A percentile compares a stretch with the other conserved stretches of the same genome.
Evolutionary conservation across 2,888 invertebrate species (phyloP).

Genomic region (Ormyrus nitidulus): DNA sequence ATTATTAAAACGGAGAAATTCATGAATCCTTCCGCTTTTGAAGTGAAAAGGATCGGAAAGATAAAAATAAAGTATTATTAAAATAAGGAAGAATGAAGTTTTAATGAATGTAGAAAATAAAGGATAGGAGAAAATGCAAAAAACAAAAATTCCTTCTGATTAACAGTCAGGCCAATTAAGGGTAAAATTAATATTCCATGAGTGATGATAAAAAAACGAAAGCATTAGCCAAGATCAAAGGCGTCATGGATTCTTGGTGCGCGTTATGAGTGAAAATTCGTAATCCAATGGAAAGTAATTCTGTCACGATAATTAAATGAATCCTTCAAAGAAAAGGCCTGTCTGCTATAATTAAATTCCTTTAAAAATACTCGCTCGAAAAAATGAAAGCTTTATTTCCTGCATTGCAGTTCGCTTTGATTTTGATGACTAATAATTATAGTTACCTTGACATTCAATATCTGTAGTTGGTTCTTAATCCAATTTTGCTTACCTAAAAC

Average conservation of each 20-base stretch:
- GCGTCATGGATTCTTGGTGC: conserved; percentile 14
- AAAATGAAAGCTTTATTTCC: conserved; percentile 2
- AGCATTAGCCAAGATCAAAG: conserved; percentile 37
- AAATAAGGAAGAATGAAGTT: too few species aligned
- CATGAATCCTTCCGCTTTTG: too few species aligned
- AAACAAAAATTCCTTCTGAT: conserved; percentile 9
- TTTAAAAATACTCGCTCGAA: not conserved
- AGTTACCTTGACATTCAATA: conserved; percentile 23
- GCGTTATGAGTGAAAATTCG: conserved; percentile 28
- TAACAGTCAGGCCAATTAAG: conserved; percentile 16
- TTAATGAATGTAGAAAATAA: not conserved
- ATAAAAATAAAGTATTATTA: too few species aligned
- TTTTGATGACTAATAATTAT: conserved; percentile 11
- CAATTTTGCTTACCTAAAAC: conserved; percentile 39
- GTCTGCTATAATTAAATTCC: conserved; percentile 11
- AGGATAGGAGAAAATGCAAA: not conserved
- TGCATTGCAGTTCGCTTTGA: not conserved
- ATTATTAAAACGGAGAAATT: too few species aligned
- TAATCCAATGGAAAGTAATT: conserved; percentile 32
- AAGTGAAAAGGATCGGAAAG: too few species aligned
- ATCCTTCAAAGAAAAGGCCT: not conserved
- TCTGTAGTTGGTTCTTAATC: not conserved
- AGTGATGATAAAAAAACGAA: conserved; percentile 18
- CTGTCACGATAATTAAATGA: conserved; percentile 34
- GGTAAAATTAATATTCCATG: conserved; percentile 15